Evolutionary conservation across 2,888 invertebrate species (phyloP), one percentile per base, ranked within the genome.

Genomic region (Phaedon cochleariae): DNA sequence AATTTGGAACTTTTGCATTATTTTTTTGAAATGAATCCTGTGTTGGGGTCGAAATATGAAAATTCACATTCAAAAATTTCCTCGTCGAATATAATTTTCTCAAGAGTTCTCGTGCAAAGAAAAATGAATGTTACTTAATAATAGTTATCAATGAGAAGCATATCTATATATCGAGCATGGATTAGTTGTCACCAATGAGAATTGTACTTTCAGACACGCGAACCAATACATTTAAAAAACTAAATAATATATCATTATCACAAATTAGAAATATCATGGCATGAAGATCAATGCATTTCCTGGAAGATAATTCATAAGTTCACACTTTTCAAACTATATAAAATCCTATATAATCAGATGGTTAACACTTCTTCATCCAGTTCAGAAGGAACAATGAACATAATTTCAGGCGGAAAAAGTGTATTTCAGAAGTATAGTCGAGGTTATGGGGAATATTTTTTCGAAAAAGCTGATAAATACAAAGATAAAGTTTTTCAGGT

Each of bases 401-500:
- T 57, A 17, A 26, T 57, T 26, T 49, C 52, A 17, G 66, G 66
- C 17, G 51, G 18, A 37, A 53, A 34, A 41, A 55, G 54, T 15
- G 22, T 12, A 9, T 62, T 51, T 31, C 21, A 54, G 29, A 45
- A 55, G 12, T 73, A 76, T 59, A 65, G 69, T 15, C 64, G 69
- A 57, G 75, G 77, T 5, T 51, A 77, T 7, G 78, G 78, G 9
- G 64, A 71, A 51, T 65, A 68, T 12, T 74, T 74, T 31, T 76
- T 68, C 48, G 69, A 71, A 1, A 65, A 72, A 60, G 74, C 75
- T 70, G 64, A 65, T 20, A 70, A 71, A 29, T 64, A 72, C 65
- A 62, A 67, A 17, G 51, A 73, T 52, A 64, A 68, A 52, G 65
- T 73, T 26, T 74, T 70, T 6, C 78, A 78, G 73, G 78, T 77